Evolutionary conservation across 2,888 invertebrate species (phyloP).

Genomic region (Amphipoea lucens): DNA sequence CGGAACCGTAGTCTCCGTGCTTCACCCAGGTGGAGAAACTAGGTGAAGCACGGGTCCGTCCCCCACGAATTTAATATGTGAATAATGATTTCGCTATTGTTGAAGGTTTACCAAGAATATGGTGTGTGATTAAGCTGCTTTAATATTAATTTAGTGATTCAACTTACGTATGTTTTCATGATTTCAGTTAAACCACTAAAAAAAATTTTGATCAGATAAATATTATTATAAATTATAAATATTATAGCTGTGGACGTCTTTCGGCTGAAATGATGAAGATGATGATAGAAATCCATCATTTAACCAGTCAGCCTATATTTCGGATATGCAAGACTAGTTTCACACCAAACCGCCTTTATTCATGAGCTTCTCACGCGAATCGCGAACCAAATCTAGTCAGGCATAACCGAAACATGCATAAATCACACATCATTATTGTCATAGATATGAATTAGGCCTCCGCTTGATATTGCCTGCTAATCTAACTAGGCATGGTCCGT

Average conservation of each 20-base stretch:
- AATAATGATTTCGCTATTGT: neutral
- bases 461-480: neutral
- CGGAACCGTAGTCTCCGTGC: too few relatives aligned
- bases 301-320: too few relatives aligned
- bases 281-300: too few relatives aligned
- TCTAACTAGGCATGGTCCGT: neutral
- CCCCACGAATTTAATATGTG: neutral
- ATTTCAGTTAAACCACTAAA: neutral
- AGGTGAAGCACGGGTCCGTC: too few relatives aligned
- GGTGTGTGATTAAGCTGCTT: neutral
- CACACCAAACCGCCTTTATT: conserved; percentile 21
- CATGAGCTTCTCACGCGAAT: conserved; percentile 22
- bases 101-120: neutral
- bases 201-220: neutral
- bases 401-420: conserved; percentile 24
- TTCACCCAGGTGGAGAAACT: too few relatives aligned
- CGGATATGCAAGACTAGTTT: conserved; percentile 1
- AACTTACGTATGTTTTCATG: neutral
- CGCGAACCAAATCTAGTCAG: conserved; percentile 2
- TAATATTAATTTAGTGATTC: neutral
- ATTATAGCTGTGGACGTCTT: too few relatives aligned
- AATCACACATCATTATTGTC: conserved; percentile 28
- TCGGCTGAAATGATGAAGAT: too few relatives aligned
- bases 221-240: too few relatives aligned
- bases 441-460: neutral